Evolutionary conservation across 2,113 vertebrate species (phyloP), one percentile per base, ranked within the genome.

Genomic region (Nycticryphes semicollaris): DNA sequence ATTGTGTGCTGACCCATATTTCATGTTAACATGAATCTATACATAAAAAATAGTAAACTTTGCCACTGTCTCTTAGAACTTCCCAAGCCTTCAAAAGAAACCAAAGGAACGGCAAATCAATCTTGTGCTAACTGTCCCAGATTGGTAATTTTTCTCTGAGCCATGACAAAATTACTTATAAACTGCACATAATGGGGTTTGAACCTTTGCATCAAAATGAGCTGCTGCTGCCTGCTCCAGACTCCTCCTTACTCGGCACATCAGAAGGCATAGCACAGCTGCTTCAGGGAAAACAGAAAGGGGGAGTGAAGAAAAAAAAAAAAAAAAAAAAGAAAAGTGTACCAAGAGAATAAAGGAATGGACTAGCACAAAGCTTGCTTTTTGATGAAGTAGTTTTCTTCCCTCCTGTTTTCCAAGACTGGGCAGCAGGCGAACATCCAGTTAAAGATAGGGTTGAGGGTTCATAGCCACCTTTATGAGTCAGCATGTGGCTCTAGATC

Each of bases 1-100:
- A 89, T 63, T 89, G 23, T 30, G 88, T 31, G 33, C 57, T 90
- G 75, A 94, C 84, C 90, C 54, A 57, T 92, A 92, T 93, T 97
- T 96, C 85, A 92, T 59, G 87, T 89, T 92, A 91, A 92, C 84
- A 56, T 70, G 84, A 93, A 90, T 62, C 69, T 89, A 66, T 72
- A 84, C 48, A 53, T 7, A 23, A 83, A 47, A 59, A 75, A 47
- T 41, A 87, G n/a, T 63, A 88, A 97, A 90, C 7, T 72, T 84
- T 93, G n/a, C 80, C 87, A 53, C 50, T 96, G 60, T 76, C 87
- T 91, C 28, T 86, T 85, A 80, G 41, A 85, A 60, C 17, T 88
- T 63, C 39, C 33, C 67, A 89, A 75, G 39, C 23, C 85, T 79
- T 83, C 50, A 83, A 85, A 75, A 54, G n/a, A 56, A 87, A 73